Base-by-base conservation (phyloP, 1,140 invertebrate species). In the Megalonaias nervosa region DNA sequence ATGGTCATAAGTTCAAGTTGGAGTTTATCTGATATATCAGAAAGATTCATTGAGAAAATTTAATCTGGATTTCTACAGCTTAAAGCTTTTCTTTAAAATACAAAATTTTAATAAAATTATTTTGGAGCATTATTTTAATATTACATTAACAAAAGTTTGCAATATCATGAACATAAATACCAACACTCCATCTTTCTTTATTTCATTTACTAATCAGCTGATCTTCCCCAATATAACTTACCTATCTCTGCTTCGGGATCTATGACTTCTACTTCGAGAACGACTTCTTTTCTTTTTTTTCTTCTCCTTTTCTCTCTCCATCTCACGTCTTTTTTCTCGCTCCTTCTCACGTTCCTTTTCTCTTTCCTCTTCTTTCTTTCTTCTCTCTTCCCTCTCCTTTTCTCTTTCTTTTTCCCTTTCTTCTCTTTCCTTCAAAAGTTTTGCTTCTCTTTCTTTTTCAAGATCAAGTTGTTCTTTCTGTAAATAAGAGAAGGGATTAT, bases 301-400 rank as follows among this genome's bases (percentile, higher is more conserved):
- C 77, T 82, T 77, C 64, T 79, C 72, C 71, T 71, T 80, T 69
- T 84, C 78, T 71, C 75, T 74, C 16, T 84, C 78, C 55, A 55
- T 74, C 61, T 81, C 81, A 57, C 75, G 48, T 62, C 80, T 59
- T 74, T 71, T 74, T 48, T 77, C 75, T 23, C 80, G 67, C n/a
- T 81, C 73, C 17, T 75, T 68, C 70, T 86, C 81, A 69, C 71
- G 74, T 74, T 83, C 83, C 65, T 81, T 81, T 74, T 84, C 79
- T 21, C 71, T 76, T 68, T 84, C 78, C 67, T 81, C 71, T 57
- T 81, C 81, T 61, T 65, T 73, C 59, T 79, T 81, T 15, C 67
- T 79, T 19, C 79, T 56, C n/a, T 83, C 80, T 74, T 85, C 83
- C 68, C 82, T 71, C 91, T 87, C 93, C 92, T 76, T 92, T 92